Conservation (phyloP, 2,113 vertebrate genomes). For the Triplophysa tibetana region DNA sequence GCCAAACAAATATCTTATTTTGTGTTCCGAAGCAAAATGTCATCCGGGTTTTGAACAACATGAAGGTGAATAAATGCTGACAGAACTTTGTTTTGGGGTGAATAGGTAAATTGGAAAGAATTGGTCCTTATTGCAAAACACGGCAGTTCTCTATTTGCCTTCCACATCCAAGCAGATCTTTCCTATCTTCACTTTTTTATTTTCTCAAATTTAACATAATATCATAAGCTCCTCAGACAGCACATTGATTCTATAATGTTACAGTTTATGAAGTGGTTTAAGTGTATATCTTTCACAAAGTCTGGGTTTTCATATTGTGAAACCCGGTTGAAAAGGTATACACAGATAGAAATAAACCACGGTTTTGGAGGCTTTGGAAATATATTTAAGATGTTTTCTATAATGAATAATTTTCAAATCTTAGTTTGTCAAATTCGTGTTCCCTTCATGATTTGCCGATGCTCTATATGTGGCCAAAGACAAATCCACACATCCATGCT, state of each 20-base stretch:
- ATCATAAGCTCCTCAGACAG: no score
- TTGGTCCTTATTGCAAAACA: constrained; percentile 73
- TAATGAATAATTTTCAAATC: no score
- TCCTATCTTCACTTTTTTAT: constrained; percentile 53
- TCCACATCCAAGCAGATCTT: constrained; percentile 66
- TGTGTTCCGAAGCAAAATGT: no score
- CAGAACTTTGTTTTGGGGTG: no score
- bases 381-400: no score
- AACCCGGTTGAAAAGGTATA: not conserved
- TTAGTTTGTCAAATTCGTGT: not conserved
- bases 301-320: not conserved
- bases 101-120: constrained; percentile 65
- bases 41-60: no score
- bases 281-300: not conserved
- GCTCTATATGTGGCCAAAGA: not conserved
- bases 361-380: not conserved
- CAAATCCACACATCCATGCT: not conserved
- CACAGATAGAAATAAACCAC: not conserved
- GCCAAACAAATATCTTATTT: no score
- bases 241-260: no score
- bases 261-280: not conserved
- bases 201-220: not conserved
- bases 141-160: constrained; percentile 56
- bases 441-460: not conserved
- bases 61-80: no score